Base-by-base conservation (phyloP, 2,113 vertebrate genomes). In the Gracilinanus agilis region DNA sequence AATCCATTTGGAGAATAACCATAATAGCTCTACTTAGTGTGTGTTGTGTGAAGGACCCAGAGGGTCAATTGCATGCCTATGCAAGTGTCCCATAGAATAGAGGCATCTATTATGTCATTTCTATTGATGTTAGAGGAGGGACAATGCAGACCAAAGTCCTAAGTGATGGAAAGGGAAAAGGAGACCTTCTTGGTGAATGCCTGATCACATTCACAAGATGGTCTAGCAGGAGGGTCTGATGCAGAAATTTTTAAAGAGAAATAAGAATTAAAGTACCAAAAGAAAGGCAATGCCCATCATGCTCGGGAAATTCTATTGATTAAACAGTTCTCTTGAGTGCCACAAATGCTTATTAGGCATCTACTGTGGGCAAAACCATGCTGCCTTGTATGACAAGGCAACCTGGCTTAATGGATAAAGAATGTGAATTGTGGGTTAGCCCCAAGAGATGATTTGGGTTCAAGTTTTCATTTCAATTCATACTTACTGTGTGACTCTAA, bases 31-130 rank as follows among this genome's bases (percentile, higher is more conserved):
- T 75, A 94, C 61, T 97, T 94, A 95, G 95, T 89, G 24, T 94
- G 54, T 90, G 44, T 94, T 94, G 89, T 90, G 27, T 55, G 90
- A 89, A 95, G 92, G 93, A 90, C 53, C 9, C 0, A 90, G 53
- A 61, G 94, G 92, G 96, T 97, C 97, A 96, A 90, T 91, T 61
- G 23, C 21, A 93, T 91, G 93, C 53, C 94, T 92, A 54, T 55
- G 90, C 89, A 96, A 90, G 93, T 0, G 3, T 90, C 92, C 90
- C 25, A 34, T 94, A 53, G 0, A 91, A 53, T 55, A 94, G 53
- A 96, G 93, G 88, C 92, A 90, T 94, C 90, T 96, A 89, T 95
- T 97, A 56, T 95, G 91, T 61, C 94, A 92, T 93, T 96, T 94
- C 58, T 29, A 90, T 56, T 94, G 95, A 94, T 95, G 88, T 95